A percentile compares a stretch with the other conserved stretches of the same genome.
Conservation (phyloP, 2,888 invertebrate species). For the Aproaerema taeniolella region DNA sequence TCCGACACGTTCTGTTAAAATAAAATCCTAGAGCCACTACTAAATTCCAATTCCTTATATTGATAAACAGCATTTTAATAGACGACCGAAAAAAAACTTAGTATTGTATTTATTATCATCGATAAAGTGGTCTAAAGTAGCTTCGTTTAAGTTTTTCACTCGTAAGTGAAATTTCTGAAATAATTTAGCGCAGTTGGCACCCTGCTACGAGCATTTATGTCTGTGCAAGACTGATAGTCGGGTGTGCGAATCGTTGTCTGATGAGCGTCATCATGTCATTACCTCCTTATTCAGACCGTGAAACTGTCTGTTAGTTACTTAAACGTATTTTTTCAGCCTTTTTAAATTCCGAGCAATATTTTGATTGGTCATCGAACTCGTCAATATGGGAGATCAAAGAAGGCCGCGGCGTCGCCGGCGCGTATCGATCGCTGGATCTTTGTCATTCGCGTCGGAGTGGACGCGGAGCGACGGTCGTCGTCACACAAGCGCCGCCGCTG, state of each 20-base stretch:
- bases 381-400: slow-evolving; percentile 60
- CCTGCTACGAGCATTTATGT: slow-evolving; percentile 13
- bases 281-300: slow-evolving; percentile 7
- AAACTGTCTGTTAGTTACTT: slow-evolving; percentile 8
- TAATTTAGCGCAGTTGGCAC: slow-evolving; percentile 14
- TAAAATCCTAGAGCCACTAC: slow-evolving; percentile 58
- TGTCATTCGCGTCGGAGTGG: slow-evolving; percentile 63
- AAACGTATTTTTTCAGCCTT: slow-evolving; percentile 8
- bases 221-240: slow-evolving; percentile 11
- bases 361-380: slow-evolving; percentile 65
- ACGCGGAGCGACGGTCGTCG: slow-evolving; percentile 42
- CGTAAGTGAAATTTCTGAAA: slow-evolving; percentile 21
- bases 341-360: slow-evolving; percentile 45
- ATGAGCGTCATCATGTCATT: slow-evolving; percentile 4
- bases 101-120: slow-evolving; percentile 38
- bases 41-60: slow-evolving; percentile 65
- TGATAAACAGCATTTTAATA: slow-evolving; percentile 59
- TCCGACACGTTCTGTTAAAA: slow-evolving; percentile 54
- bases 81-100: slow-evolving; percentile 50
- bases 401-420: slow-evolving; percentile 44
- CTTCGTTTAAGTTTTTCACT: slow-evolving; percentile 29
- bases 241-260: slow-evolving; percentile 4
- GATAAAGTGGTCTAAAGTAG: slow-evolving; percentile 49
- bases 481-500: slow-evolving; percentile 65
- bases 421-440: slow-evolving; percentile 64